Conservation (phyloP, 1,140 invertebrate species). For the Thaumatotibia leucotreta region DNA sequence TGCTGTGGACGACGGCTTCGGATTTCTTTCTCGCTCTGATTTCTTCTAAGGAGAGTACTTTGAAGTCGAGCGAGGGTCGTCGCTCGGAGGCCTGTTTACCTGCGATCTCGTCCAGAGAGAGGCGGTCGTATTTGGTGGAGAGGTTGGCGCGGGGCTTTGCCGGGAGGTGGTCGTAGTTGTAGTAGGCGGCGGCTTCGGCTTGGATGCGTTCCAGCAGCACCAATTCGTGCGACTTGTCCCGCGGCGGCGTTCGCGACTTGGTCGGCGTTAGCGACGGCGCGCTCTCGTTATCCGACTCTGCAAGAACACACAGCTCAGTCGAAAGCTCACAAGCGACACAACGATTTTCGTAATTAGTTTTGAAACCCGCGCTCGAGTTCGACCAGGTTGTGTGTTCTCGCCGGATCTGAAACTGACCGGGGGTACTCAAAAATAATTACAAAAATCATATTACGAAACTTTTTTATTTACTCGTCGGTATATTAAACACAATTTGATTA, state of each 20-base stretch:
- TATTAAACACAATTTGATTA: constrained; percentile 71
- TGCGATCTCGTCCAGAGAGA: constrained; percentile 55
- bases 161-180: constrained; percentile 73
- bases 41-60: constrained; percentile 60
- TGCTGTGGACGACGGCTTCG: constrained; percentile 44
- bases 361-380: constrained; percentile 46
- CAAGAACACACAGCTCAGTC: constrained; percentile 79
- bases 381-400: constrained; percentile 57
- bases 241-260: constrained; percentile 55
- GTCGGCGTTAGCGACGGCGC: constrained; percentile 78
- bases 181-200: constrained; percentile 81
- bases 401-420: constrained; percentile 54
- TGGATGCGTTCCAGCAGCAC: constrained; percentile 82
- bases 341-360: constrained; percentile 74
- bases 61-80: constrained; percentile 53
- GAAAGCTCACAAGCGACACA: constrained; percentile 16
- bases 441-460: constrained; percentile 73
- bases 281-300: constrained; percentile 85
- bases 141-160: constrained; percentile 42
- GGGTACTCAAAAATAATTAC: constrained; percentile 72
- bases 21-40: constrained; percentile 55
- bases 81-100: constrained; percentile 39
- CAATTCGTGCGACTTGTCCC: constrained; percentile 80
- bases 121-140: constrained; percentile 47
- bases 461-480: constrained; percentile 72